A percentile compares a stretch with the other conserved stretches of the same genome.
phyloP scores from a whole-genome alignment of 64 coral and sea anemone species.

The Montipora cactus region DNA sequence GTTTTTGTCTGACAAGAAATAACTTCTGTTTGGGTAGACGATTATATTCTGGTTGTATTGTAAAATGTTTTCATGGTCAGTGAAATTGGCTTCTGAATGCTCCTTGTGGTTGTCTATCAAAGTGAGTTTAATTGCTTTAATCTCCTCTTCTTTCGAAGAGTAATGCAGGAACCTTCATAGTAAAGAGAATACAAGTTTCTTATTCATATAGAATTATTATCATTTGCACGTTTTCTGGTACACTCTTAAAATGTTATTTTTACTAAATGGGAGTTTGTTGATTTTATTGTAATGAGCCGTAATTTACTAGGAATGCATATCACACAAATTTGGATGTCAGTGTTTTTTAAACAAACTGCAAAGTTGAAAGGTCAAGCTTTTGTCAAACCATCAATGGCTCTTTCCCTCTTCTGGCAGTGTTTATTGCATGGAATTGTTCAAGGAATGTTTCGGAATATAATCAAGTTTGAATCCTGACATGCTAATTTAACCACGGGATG shows the following conservation, averaged over 20 bases:
- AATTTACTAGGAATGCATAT: background rate
- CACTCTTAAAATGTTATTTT: background rate
- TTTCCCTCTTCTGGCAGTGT: background rate
- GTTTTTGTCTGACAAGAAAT: background rate
- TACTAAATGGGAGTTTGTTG: background rate
- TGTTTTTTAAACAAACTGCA: background rate
- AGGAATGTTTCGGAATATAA: background rate
- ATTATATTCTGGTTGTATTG: background rate
- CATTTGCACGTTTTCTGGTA: background rate
- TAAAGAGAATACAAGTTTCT: background rate
- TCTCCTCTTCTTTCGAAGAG: too few relatives aligned
- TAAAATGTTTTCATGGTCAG: background rate
- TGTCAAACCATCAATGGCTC: background rate
- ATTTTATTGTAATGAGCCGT: background rate
- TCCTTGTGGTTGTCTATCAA: background rate
- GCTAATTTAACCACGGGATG: too few relatives aligned
- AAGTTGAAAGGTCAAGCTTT: background rate
- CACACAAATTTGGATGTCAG: background rate
- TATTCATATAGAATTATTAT: background rate
- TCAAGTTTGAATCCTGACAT: too few relatives aligned
- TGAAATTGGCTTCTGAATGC: background rate
- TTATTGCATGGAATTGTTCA: background rate
- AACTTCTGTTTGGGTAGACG: background rate
- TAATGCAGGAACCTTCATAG: background rate
- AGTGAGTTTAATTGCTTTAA: background rate